These are phyloP conservation scores for Ctenochaetus hawaiiensis DNA, from an alignment of 2,797 vertebrate species.

Conservation along the genomic window DNA sequence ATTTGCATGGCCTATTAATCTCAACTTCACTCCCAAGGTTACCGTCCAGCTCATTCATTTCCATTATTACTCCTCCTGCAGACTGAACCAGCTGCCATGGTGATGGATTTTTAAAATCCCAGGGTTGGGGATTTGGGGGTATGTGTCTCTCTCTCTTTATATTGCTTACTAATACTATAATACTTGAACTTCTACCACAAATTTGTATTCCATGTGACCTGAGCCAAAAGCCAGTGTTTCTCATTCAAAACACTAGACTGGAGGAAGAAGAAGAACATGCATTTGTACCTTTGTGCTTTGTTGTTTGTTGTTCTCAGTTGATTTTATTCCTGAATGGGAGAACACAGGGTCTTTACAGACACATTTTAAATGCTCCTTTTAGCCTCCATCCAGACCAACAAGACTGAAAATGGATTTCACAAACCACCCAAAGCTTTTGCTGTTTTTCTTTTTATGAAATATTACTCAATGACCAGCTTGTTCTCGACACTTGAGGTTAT, in stretches of 20 bases:
- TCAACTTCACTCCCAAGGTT: conserved; percentile 19
- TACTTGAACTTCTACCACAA: background rate
- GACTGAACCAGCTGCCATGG: background rate
- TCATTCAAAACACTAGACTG: background rate
- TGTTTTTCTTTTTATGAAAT: too few relatives aligned
- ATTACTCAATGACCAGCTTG: too few relatives aligned
- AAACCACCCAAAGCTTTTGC: too few relatives aligned
- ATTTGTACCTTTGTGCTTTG: too few relatives aligned
- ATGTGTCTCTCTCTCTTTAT: background rate
- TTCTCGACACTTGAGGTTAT: too few relatives aligned
- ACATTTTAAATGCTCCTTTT: too few relatives aligned
- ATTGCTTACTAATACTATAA: background rate
- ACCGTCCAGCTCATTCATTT: background rate
- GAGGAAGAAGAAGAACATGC: too few relatives aligned
- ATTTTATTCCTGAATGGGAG: too few relatives aligned
- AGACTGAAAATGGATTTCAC: too few relatives aligned
- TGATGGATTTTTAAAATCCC: background rate
- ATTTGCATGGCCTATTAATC: conserved; percentile 19
- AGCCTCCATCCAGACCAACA: too few relatives aligned
- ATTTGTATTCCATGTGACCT: background rate
- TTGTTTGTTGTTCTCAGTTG: too few relatives aligned
- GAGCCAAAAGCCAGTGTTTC: background rate
- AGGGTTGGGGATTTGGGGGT: background rate
- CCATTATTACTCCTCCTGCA: background rate
- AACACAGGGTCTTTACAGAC: too few relatives aligned